phyloP scores from a whole-genome alignment of 2,888 invertebrate genomes.

The Melolontha melolontha region DNA sequence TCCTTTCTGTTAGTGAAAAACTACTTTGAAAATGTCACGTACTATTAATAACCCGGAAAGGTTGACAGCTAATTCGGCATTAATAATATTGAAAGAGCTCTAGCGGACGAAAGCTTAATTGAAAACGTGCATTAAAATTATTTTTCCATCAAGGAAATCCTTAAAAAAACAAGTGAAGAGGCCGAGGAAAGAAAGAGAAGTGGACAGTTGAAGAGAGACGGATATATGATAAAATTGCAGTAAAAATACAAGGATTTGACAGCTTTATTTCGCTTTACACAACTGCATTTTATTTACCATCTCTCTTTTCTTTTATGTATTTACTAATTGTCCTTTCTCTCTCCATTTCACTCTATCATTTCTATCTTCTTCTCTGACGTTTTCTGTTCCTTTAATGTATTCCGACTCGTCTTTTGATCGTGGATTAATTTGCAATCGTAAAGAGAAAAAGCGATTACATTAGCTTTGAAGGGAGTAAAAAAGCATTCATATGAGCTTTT shows the following conservation, averaged over 20 bases:
- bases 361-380: conserved; percentile 25
- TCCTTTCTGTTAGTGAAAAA: not conserved
- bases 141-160: conserved; percentile 56
- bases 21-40: conserved; percentile 32
- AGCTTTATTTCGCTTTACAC: conserved; percentile 21
- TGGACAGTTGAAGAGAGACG: not conserved
- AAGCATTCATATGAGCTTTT: too few relatives aligned
- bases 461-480: conserved; percentile 20
- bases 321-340: too few relatives aligned
- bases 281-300: conserved; percentile 11
- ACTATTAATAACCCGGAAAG: conserved; percentile 22
- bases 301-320: too few relatives aligned
- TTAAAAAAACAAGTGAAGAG: conserved; percentile 26
- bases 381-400: conserved; percentile 31
- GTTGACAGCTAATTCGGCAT: conserved; percentile 41
- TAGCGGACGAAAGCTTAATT: conserved; percentile 54
- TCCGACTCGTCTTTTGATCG: conserved; percentile 23
- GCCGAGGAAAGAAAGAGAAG: not conserved
- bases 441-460: conserved; percentile 1
- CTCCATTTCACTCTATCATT: conserved; percentile 38
- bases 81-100: conserved; percentile 46
- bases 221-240: too few relatives aligned
- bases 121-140: conserved; percentile 59
- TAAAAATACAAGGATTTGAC: conserved; percentile 18
- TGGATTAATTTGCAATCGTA: conserved; percentile 12